Evolutionary conservation across 2,797 vertebrate genomes (phyloP).

Genomic region (Syngnathus acus): DNA sequence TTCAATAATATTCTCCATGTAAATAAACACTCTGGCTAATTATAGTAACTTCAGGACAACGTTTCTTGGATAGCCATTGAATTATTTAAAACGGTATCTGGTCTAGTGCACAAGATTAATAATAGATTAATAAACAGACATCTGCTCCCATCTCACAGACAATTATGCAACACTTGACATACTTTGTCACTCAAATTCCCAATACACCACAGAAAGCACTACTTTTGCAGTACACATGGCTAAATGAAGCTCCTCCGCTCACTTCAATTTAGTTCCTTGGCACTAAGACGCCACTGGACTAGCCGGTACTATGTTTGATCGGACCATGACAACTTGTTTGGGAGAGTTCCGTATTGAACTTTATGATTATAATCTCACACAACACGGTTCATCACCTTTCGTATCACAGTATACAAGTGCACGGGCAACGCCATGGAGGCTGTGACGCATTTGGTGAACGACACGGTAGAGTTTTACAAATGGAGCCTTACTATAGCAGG

Average conservation of each 20-base stretch:
- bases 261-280: neutral
- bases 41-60: conserved; percentile 10
- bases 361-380: neutral
- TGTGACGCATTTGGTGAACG: conserved; percentile 83
- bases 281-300: neutral
- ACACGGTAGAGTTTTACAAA: conserved; percentile 89
- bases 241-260: neutral
- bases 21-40: no score
- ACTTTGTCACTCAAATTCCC: neutral
- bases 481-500: conserved; percentile 96
- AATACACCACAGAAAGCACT: no score
- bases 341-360: neutral
- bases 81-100: conserved; percentile 51
- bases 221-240: no score
- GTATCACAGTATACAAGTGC: conserved; percentile 66
- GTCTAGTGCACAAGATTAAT: conserved; percentile 52
- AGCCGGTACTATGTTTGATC: neutral
- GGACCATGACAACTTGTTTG: neutral
- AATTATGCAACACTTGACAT: conserved; percentile 24
- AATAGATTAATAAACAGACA: conserved; percentile 53
- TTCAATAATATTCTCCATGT: neutral
- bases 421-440: conserved; percentile 73
- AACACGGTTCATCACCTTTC: neutral
- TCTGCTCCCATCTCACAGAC: conserved; percentile 28
- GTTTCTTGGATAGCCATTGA: conserved; percentile 18